Percentiles rank a stretch among this genome's conserved stretches.
Evolutionary conservation across 2,113 vertebrate species (phyloP).

Genomic region (Lycaon pictus): DNA sequence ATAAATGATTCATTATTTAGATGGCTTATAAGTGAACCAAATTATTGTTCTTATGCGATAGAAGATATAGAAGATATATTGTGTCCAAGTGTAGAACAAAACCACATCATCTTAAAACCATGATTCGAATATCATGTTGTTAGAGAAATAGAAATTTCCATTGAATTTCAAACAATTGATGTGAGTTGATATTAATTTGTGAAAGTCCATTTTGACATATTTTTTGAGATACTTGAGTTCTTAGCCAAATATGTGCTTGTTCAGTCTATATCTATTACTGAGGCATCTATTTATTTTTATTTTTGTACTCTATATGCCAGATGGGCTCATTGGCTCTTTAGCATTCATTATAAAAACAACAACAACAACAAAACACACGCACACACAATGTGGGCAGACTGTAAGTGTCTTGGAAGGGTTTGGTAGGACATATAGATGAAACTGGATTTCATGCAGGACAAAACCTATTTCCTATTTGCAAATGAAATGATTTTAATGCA

Average conservation of each 20-base stretch:
- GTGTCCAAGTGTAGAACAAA: not conserved
- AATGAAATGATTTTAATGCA: constrained; percentile 1
- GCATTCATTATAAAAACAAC: constrained; percentile 32
- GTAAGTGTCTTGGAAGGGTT: not conserved
- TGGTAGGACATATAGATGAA: constrained; percentile 17
- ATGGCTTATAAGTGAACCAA: not conserved
- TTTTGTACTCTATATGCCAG: constrained; percentile 14
- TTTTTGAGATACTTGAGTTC: not conserved
- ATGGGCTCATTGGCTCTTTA: constrained; percentile 12
- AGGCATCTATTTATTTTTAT: constrained; percentile 57
- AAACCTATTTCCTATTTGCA: not conserved
- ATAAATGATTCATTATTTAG: not conserved
- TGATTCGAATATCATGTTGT: not conserved
- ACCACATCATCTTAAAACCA: not conserved
- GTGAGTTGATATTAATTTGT: not conserved
- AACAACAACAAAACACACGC: not conserved
- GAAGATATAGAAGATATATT: not conserved
- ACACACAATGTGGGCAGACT: not conserved
- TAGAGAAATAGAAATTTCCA: not conserved
- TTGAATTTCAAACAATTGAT: constrained; percentile 26
- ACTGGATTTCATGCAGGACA: constrained; percentile 47
- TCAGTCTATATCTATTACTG: constrained; percentile 51
- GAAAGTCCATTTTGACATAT: not conserved
- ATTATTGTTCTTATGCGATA: not conserved
- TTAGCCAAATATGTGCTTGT: not conserved